Percentiles rank a stretch among this genome's conserved stretches.
These are phyloP conservation scores for Siniperca undulata DNA, from an alignment of 2,797 vertebrate genomes.

Conservation along the genomic window DNA sequence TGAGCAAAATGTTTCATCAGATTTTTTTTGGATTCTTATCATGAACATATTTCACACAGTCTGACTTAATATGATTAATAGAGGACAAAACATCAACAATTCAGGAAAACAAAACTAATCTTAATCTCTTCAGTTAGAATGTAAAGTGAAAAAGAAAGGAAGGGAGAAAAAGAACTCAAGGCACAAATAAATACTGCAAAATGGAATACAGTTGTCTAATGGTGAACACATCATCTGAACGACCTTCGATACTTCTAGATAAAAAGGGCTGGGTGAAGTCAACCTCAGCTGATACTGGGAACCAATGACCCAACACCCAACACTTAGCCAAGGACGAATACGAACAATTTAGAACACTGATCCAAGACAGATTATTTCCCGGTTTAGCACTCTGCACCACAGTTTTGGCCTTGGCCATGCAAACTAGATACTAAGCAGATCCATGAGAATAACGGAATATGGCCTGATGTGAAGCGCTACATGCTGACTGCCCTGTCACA, in stretches of 20 bases:
- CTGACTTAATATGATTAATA: conserved; percentile 34
- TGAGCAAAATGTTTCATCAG: conserved; percentile 6
- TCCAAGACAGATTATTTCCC: not conserved
- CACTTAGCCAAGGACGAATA: not conserved
- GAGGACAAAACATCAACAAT: conserved; percentile 48
- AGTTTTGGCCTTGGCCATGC: conserved; percentile 15
- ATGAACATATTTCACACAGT: conserved; percentile 41
- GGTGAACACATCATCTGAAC: conserved; percentile 35
- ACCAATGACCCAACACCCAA: not conserved
- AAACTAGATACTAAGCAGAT: conserved; percentile 7
- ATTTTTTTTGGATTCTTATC: not conserved
- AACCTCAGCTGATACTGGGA: not conserved
- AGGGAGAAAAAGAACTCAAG: conserved; percentile 72
- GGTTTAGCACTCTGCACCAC: conserved; percentile 8
- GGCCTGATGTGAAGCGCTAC: conserved; percentile 19
- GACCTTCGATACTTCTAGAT: not conserved
- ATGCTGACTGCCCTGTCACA: not conserved
- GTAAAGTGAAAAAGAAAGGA: conserved; percentile 49
- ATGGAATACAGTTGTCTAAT: conserved; percentile 62
- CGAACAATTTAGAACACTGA: conserved; percentile 26
- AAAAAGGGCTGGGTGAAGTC: conserved; percentile 13
- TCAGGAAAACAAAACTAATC: conserved; percentile 56
- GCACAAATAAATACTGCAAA: conserved; percentile 87
- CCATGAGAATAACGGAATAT: not conserved
- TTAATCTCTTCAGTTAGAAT: conserved; percentile 71